Percentiles rank a stretch among this genome's conserved stretches.
Evolutionary conservation across 2,113 vertebrate genomes (phyloP).

Genomic region (Cheilinus undulatus): DNA sequence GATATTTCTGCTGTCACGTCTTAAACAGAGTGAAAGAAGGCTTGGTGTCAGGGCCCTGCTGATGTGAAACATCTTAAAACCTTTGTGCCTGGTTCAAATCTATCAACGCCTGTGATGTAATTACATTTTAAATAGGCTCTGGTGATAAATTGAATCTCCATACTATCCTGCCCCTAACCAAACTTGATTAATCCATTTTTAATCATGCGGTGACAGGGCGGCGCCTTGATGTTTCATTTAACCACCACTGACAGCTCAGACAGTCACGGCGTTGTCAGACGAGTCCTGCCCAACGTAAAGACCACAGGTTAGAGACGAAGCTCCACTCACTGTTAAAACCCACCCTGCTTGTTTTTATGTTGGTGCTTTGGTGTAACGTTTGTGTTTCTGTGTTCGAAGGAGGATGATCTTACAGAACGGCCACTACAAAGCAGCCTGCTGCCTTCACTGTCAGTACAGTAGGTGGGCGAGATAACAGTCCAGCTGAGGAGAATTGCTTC

Average conservation of each 20-base stretch:
- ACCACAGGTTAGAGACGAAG: slow-evolving; percentile 14
- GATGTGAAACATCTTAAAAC: slow-evolving; percentile 74
- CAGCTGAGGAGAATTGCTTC: slow-evolving; percentile 57
- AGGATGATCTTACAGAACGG: slow-evolving; percentile 26
- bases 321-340: not conserved
- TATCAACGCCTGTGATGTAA: slow-evolving; percentile 75
- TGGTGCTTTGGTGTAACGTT: not conserved
- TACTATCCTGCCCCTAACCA: slow-evolving; percentile 72
- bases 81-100: slow-evolving; percentile 76
- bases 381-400: slow-evolving; percentile 2
- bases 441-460: slow-evolving; percentile 38
- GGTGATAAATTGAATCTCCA: slow-evolving; percentile 77
- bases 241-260: slow-evolving; percentile 58
- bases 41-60: slow-evolving; percentile 43
- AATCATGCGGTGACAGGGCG: slow-evolving; percentile 72
- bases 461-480: slow-evolving; percentile 49
- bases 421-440: slow-evolving; percentile 32
- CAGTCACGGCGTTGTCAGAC: slow-evolving; percentile 39
- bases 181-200: slow-evolving; percentile 81
- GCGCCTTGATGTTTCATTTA: slow-evolving; percentile 76
- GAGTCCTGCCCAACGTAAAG: slow-evolving; percentile 19
- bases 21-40: slow-evolving; percentile 53
- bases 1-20: slow-evolving; percentile 40
- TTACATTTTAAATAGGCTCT: slow-evolving; percentile 77
- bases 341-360: not conserved